Conservation (phyloP, 2,113 vertebrate genomes). For the Oxygymnocypris stewartii region DNA sequence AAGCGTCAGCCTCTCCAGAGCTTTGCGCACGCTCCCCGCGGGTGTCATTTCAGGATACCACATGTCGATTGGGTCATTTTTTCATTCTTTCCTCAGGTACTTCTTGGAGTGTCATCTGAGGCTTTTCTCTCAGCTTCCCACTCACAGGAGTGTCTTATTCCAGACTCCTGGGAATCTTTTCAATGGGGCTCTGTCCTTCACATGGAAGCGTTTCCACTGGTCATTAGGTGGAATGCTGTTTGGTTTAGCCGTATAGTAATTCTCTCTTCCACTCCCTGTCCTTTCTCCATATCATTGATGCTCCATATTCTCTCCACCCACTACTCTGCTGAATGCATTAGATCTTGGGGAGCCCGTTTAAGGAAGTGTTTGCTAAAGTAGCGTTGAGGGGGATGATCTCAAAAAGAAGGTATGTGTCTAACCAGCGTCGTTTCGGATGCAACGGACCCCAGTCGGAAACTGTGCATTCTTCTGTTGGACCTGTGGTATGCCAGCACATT, state of each 20-base stretch:
- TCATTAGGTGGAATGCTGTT: conserved; percentile 31
- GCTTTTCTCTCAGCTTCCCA: conserved; percentile 15
- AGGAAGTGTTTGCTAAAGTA: conserved; percentile 62
- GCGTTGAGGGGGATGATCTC: conserved; percentile 74
- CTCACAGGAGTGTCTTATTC: conserved; percentile 29
- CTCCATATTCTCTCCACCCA: conserved; percentile 16
- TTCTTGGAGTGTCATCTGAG: conserved; percentile 32
- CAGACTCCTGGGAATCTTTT: conserved; percentile 7
- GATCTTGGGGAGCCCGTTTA: conserved; percentile 61
- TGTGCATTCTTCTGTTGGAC: conserved; percentile 85
- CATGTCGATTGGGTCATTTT: not conserved
- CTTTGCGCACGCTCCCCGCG: conserved; percentile 5
- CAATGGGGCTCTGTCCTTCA: conserved; percentile 25
- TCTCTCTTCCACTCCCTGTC: not conserved
- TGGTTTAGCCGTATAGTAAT: conserved; percentile 22
- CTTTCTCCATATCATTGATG: not conserved
- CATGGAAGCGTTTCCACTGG: conserved; percentile 17
- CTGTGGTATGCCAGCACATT: conserved; percentile 90
- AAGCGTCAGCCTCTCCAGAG: conserved; percentile 45
- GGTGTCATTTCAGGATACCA: conserved; percentile 44
- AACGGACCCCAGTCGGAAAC: conserved; percentile 80
- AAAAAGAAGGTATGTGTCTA: conserved; percentile 78
- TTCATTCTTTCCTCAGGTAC: conserved; percentile 35
- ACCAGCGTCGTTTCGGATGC: conserved; percentile 70
- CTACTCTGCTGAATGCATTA: conserved; percentile 55